Base-by-base conservation (phyloP, 2,888 invertebrate species). In the Apodemia mormo region DNA sequence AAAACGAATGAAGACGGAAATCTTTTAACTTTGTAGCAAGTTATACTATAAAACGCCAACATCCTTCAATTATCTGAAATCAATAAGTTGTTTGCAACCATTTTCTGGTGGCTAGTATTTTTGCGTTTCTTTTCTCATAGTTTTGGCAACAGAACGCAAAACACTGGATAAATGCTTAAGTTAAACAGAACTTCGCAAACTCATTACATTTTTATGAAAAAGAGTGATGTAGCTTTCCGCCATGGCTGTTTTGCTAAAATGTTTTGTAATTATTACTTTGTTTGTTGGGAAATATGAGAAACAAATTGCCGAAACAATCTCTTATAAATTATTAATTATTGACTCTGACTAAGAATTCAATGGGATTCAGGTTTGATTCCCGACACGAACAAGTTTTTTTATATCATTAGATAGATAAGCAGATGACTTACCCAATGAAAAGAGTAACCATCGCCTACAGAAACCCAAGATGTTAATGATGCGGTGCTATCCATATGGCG, bases 121-220 rank as follows among this genome's bases (percentile, higher is more conserved):
- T 61, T 61, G 10, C 58, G 10, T 56, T 56, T 56, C 56, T 29
- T 61, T 49, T 49, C 49, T 30, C 58, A 61, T 33, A 33, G 58
- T 61, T 33, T 61, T 61, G 58, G 33, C 58, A 61, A 61, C 33
- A 33, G 58, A 61, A 61, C 33, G 30, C 30, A 61, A 61, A 61
- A 61, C 58, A 61, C 33, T 33, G 58, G 30, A 6, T 58, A 9
- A 33, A 61, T 61, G 58, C 30, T 61, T 33, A 61, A 61, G 33
- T 61, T 61, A 61, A 61, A 61, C 33, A 33, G 12, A 61, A 61
- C 61, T 61, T 61, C 33, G 61, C 61, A 61, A 61, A 61, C 61
- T 61, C 37, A 37, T 61, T 61, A 61, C 61, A 61, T 61, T 61
- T 61, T 61, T 61, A 61, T 61, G 61, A 61, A 61, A 61, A 61